A percentile compares a stretch with the other conserved stretches of the same genome.
Evolutionary conservation across 1,140 invertebrate genomes (phyloP).

Genomic region (Whitmania pigra): DNA sequence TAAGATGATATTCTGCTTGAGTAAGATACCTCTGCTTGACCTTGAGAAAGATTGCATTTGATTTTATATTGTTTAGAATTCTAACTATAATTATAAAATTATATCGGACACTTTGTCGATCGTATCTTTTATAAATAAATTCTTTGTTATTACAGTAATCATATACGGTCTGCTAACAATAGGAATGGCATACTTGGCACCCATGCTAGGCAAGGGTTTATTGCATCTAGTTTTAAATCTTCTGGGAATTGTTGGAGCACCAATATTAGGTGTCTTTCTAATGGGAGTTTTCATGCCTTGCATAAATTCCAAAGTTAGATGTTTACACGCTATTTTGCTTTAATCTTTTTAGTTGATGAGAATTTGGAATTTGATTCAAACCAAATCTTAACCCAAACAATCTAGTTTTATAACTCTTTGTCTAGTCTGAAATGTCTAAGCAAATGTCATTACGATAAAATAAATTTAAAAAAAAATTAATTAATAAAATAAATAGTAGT

Average conservation of each 20-base stretch:
- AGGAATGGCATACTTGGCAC: constrained; percentile 27
- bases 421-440: too few species aligned
- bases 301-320: constrained; percentile 18
- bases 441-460: too few species aligned
- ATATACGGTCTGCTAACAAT: constrained; percentile 12
- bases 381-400: too few species aligned
- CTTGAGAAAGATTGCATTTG: neutral
- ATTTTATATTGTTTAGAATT: neutral
- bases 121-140: neutral
- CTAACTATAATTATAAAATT: too few species aligned
- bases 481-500: too few species aligned
- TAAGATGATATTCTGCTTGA: neutral
- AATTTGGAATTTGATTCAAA: too few species aligned
- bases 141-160: constrained; percentile 10
- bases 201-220: constrained; percentile 29
- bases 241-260: constrained; percentile 19
- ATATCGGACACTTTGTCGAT: too few species aligned
- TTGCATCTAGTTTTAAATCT: constrained; percentile 24
- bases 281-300: constrained; percentile 18
- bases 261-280: constrained; percentile 13
- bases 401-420: too few species aligned
- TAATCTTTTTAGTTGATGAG: too few species aligned
- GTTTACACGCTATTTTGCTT: neutral
- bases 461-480: too few species aligned
- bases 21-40: neutral